Conservation (phyloP, 2,113 vertebrate species). For the Potamarius usumacintae region DNA sequence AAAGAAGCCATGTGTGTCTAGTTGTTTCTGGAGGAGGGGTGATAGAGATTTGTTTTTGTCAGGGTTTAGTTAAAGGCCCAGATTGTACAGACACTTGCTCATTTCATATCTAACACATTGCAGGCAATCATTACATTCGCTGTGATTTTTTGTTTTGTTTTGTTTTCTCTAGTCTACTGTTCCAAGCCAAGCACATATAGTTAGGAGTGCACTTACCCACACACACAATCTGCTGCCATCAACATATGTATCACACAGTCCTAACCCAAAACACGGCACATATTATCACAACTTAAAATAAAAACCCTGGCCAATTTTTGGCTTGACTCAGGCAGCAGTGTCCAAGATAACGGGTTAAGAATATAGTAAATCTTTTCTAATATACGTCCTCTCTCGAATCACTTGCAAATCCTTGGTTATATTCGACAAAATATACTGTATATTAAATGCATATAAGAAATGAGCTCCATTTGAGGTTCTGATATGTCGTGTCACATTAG, state of each 20-base stretch:
- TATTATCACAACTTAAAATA: constrained; percentile 35
- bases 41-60: neutral
- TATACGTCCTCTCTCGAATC: neutral
- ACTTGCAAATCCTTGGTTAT: neutral
- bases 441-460: neutral
- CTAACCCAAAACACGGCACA: constrained; percentile 30
- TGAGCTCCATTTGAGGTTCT: neutral
- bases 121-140: constrained; percentile 1
- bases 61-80: constrained; percentile 5
- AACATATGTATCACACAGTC: constrained; percentile 32
- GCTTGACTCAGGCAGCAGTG: neutral
- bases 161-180: neutral
- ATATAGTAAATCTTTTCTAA: neutral
- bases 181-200: constrained; percentile 16
- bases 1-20: neutral
- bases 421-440: neutral
- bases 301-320: neutral
- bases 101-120: constrained; percentile 23
- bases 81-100: constrained; percentile 30
- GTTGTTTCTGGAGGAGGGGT: neutral
- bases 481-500: neutral
- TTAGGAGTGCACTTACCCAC: constrained; percentile 7
- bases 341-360: constrained; percentile 18
- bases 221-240: constrained; percentile 26
- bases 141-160: constrained; percentile 5